Base-by-base conservation (phyloP, 2,888 invertebrate genomes). In the Oligia fasciuncula region DNA sequence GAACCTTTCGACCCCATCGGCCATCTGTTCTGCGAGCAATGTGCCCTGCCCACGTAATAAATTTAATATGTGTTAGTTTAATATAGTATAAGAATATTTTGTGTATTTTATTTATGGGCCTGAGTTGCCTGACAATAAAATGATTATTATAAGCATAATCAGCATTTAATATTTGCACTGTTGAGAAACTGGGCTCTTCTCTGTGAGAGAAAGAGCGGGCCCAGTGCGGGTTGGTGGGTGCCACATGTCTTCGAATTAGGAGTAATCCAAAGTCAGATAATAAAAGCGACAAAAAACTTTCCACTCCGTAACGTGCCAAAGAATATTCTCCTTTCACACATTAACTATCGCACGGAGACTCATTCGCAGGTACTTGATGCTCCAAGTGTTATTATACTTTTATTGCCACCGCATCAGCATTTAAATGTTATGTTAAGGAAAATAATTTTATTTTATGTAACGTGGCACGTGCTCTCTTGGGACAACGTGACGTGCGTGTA, bases 331-430 rank as follows among this genome's bases (percentile, higher is more conserved):
- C 17, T 17, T 70, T 46, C 14, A 43, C 11, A 77, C 23, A 17
- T 46, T 35, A 67, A 81, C 67, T 83, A 35, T 77, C 60, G 77
- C 40, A 29, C 11, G 2, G 66, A 71, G 78, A 66, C 62, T 68
- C 83, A 54, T 81, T 71, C 23, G 14, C 83, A 77, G 67, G 49
- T 77, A 68, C 78, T 83, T 83, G 57, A 66, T 57, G 66, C 29
- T 80, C 66, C 74, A 62, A 76, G 72, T 81, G 73, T 79, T 82
- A 77, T 84, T 80, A 73, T 84, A 86, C 62, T 79, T 79, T 87
- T 87, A 87, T 81, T 87, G 67, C 79, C 57, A 49, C 66, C 62
- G 60, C 76, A 51, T 43, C 68, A 74, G 60, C 81, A 78, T 74
- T 80, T 81, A 73, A 67, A 77, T 81, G 81, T 82, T 73, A 72